Evolutionary conservation across 2,797 vertebrate genomes (phyloP).

Genomic region (Acanthurus leucopareius): DNA sequence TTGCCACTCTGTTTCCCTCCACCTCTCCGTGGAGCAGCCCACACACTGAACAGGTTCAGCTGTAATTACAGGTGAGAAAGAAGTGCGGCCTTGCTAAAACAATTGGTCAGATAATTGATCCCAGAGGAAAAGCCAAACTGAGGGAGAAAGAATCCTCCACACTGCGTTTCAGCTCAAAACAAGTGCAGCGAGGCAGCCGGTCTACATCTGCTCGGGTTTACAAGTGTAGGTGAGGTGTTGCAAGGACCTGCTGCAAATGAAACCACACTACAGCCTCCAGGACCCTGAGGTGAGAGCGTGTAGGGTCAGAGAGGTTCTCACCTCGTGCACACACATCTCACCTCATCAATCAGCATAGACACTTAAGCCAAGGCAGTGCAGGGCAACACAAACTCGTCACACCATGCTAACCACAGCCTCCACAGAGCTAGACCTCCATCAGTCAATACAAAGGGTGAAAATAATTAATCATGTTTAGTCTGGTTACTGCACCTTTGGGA

Average conservation of each 20-base stretch:
- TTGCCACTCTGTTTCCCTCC: constrained; percentile 38
- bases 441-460: constrained; percentile 10
- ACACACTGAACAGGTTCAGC: constrained; percentile 42
- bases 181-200: constrained; percentile 42
- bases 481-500: constrained; percentile 5
- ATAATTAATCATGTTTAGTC: constrained; percentile 33
- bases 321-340: constrained; percentile 71
- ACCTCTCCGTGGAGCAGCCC: constrained; percentile 37
- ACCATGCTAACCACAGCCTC: constrained; percentile 25
- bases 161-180: constrained; percentile 38
- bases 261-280: constrained; percentile 48
- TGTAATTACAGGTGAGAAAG: constrained; percentile 67
- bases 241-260: constrained; percentile 59
- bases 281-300: constrained; percentile 71
- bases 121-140: constrained; percentile 29
- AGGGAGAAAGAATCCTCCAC: constrained; percentile 37
- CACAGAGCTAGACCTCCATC: constrained; percentile 46
- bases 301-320: constrained; percentile 66
- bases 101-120: constrained; percentile 60
- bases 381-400: constrained; percentile 17
- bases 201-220: constrained; percentile 60
- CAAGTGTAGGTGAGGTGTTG: constrained; percentile 59
- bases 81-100: constrained; percentile 36
- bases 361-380: constrained; percentile 29
- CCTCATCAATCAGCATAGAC: constrained; percentile 79